These are phyloP conservation scores for Monopis laevigella DNA, from an alignment of 2,888 invertebrate genomes.

Conservation along the genomic window DNA sequence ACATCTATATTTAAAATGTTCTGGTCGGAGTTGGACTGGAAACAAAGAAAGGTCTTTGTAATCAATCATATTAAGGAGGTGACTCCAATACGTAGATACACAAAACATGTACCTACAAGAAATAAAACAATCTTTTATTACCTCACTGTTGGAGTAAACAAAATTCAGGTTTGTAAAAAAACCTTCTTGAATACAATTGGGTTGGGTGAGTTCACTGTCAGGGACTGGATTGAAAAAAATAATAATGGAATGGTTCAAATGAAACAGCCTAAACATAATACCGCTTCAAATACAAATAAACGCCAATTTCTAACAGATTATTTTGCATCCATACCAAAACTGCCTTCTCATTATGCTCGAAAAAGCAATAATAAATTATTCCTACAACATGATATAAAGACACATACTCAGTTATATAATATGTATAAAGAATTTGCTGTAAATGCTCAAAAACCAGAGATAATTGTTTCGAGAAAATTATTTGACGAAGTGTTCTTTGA, in stretches of 20 bases:
- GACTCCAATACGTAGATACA: too few species aligned
- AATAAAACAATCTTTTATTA: too few species aligned
- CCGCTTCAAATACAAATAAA: constrained; percentile 1
- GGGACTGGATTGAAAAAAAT: constrained; percentile 8
- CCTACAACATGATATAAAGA: constrained; percentile 12
- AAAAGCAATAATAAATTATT: constrained; percentile 9
- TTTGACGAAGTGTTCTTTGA: constrained; percentile 9
- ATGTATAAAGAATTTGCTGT: constrained; percentile 10
- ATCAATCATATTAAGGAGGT: too few species aligned
- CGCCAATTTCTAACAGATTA: constrained; percentile 7
- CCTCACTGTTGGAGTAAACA: too few species aligned
- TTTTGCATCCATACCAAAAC: constrained; percentile 12
- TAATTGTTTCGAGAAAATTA: constrained; percentile 7
- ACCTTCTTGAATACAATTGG: background rate
- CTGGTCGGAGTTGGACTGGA: too few species aligned
- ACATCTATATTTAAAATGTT: too few species aligned
- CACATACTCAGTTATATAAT: constrained; percentile 9
- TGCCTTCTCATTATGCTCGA: constrained; percentile 11
- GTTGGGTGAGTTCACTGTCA: constrained; percentile 1
- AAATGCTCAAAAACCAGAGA: constrained; percentile 6
- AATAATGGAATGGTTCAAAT: background rate
- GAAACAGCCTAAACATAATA: background rate
- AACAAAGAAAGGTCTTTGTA: too few species aligned
- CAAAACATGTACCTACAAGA: too few species aligned
- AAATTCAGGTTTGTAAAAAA: too few species aligned